A percentile compares a stretch with the other conserved stretches of the same genome.
phyloP scores from a whole-genome alignment of 2,888 invertebrate species.

The Pristionchus exspectatus region DNA sequence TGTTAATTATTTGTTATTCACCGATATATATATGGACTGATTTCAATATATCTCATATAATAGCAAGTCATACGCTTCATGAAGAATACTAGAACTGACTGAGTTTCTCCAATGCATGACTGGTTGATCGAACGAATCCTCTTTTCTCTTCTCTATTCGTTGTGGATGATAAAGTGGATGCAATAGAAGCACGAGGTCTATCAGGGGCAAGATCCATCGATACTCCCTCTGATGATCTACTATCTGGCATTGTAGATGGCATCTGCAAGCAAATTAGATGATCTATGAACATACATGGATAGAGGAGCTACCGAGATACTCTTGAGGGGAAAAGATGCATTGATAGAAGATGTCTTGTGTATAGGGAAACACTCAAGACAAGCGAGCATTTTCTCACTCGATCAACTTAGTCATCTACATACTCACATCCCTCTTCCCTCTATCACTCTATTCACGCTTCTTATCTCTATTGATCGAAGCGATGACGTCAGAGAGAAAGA shows the following conservation, averaged over 20 bases:
- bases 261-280: not conserved
- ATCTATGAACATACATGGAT: not conserved
- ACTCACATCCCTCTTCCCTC: constrained; percentile 14
- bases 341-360: not conserved
- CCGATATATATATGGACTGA: too few species aligned
- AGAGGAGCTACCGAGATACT: not conserved
- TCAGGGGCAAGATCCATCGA: not conserved
- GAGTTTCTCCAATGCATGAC: constrained; percentile 51
- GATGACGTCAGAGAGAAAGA: not conserved
- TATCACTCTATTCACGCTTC: constrained; percentile 43
- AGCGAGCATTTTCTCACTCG: not conserved
- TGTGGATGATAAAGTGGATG: constrained; percentile 38
- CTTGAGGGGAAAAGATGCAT: not conserved
- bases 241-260: not conserved
- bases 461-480: constrained; percentile 15
- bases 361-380: not conserved
- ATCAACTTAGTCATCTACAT: constrained; percentile 27
- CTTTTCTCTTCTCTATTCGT: constrained; percentile 34
- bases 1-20: not conserved
- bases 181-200: not conserved
- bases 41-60: too few species aligned
- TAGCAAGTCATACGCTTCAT: too few species aligned
- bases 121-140: constrained; percentile 29
- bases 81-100: constrained; percentile 1
- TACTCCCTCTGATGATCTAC: not conserved